Conservation (phyloP, 1,140 invertebrate species). For the Nixonia krombeini region DNA sequence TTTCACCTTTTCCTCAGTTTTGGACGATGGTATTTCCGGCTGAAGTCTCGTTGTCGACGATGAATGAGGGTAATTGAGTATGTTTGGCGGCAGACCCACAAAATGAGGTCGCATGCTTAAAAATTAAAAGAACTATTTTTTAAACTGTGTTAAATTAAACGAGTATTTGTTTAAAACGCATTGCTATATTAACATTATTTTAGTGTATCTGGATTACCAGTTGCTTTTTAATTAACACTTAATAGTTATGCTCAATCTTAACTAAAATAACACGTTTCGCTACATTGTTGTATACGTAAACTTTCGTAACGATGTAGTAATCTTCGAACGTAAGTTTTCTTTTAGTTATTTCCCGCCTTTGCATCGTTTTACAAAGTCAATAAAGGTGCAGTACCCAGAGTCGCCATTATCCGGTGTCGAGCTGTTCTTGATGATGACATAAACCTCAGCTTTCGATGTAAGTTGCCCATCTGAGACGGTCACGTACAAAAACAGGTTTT, state of each 20-base stretch:
- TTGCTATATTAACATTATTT: no score
- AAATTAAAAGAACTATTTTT: no score
- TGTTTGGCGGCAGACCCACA: conserved; percentile 53
- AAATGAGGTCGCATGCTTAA: conserved; percentile 60
- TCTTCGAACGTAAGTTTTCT: no score
- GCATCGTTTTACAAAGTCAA: neutral
- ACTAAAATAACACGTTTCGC: no score
- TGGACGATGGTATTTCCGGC: conserved; percentile 32
- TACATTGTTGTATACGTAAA: no score
- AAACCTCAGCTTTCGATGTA: conserved; percentile 80
- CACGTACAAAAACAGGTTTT: conserved; percentile 80
- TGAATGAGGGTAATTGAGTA: conserved; percentile 51
- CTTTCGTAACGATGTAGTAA: no score
- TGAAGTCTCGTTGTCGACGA: conserved; percentile 54
- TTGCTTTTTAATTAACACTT: no score
- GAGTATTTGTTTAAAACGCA: no score
- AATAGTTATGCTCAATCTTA: no score
- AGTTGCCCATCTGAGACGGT: conserved; percentile 79
- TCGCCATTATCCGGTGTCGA: neutral
- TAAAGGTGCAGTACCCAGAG: neutral
- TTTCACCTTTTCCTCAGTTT: conserved; percentile 15
- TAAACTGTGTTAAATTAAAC: no score
- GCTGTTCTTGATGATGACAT: conserved; percentile 74
- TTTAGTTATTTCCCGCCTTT: no score
- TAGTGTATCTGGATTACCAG: no score